A percentile compares a stretch with the other conserved stretches of the same genome.
These are phyloP conservation scores for Calliopsis andreniformis DNA, from an alignment of 1,140 invertebrate genomes.

Conservation along the genomic window DNA sequence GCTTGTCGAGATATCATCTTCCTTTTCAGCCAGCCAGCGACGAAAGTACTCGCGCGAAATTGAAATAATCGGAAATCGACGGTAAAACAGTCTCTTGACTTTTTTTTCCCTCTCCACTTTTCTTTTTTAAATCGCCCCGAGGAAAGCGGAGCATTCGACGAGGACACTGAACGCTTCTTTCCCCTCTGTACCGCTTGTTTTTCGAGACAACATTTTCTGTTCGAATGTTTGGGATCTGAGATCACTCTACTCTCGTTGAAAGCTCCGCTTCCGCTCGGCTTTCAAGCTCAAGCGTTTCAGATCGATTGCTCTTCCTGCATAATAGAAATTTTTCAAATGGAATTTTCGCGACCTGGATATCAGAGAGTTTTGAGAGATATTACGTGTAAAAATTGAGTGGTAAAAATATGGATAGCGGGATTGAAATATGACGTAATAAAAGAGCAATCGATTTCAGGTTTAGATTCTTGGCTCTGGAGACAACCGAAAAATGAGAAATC, in stretches of 20 bases:
- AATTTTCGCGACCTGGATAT: too few relatives aligned
- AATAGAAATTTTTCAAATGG: too few relatives aligned
- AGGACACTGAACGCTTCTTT: background rate
- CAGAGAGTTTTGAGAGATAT: background rate
- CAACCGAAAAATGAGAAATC: too few relatives aligned
- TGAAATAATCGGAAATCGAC: conserved; percentile 59
- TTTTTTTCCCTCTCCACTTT: background rate
- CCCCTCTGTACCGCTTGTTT: background rate
- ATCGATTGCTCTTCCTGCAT: conserved; percentile 26
- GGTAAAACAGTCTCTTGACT: conserved; percentile 40
- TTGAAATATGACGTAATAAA: too few relatives aligned
- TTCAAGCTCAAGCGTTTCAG: background rate
- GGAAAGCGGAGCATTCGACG: conserved; percentile 22
- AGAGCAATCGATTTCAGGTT: conserved; percentile 2
- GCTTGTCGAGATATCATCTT: conserved; percentile 13
- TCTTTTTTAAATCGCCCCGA: background rate
- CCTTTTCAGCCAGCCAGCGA: conserved; percentile 32
- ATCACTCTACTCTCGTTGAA: background rate
- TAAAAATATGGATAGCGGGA: background rate
- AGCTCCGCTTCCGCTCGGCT: conserved; percentile 11
- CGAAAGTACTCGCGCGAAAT: conserved; percentile 60
- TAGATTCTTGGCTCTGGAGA: conserved; percentile 16
- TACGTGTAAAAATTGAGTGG: background rate
- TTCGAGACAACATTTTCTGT: background rate
- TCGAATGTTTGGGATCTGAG: background rate